Percentiles rank a stretch among this genome's conserved stretches.
phyloP scores from a whole-genome alignment of 2,888 invertebrate species.

The Noctua pronuba region DNA sequence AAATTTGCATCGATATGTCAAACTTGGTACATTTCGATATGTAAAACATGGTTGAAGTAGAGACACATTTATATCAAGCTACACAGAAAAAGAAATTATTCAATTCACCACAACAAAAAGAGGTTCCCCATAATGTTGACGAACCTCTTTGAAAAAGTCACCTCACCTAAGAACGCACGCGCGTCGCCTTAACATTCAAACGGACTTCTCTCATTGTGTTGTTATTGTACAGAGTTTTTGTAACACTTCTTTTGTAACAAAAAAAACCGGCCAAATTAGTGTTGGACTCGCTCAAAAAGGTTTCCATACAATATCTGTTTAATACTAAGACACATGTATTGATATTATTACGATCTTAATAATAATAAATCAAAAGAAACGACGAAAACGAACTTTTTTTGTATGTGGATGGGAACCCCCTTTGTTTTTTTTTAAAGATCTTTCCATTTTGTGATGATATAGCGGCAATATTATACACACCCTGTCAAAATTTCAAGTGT shows the following conservation, averaged over 20 bases:
- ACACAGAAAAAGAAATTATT: not conserved
- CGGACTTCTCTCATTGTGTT: conserved; percentile 73
- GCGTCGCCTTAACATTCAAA: conserved; percentile 71
- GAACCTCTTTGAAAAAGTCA: conserved; percentile 8
- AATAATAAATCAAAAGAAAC: not conserved
- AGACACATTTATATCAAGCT: not conserved
- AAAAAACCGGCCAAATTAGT: conserved; percentile 32
- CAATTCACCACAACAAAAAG: conserved; percentile 4
- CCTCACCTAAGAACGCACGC: not conserved
- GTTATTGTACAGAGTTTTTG: conserved; percentile 72
- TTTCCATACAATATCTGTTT: not conserved
- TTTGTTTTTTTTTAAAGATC: too few species aligned
- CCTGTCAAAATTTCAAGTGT: not conserved
- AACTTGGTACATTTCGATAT: not conserved
- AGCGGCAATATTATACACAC: not conserved
- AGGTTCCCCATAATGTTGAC: conserved; percentile 6
- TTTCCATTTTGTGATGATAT: not conserved
- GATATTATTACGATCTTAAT: not conserved
- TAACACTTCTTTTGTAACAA: conserved; percentile 65
- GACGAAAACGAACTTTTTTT: not conserved
- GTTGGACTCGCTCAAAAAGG: not conserved
- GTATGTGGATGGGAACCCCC: not conserved
- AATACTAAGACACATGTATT: not conserved
- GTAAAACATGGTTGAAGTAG: not conserved
- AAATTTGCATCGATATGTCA: not conserved